Conservation (phyloP, 2,113 vertebrate species). For the Athene cunicularia region DNA sequence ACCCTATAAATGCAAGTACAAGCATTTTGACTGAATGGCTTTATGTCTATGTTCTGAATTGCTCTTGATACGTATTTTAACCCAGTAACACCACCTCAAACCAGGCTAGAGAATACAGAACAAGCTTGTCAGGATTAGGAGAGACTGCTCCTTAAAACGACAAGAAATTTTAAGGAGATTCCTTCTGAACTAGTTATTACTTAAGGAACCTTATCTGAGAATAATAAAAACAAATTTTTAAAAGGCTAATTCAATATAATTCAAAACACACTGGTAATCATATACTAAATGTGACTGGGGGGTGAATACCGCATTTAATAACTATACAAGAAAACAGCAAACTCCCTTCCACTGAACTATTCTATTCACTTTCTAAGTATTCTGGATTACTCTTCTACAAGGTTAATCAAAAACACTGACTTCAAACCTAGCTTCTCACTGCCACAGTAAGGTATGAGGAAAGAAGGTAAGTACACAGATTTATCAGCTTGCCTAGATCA, state of each 20-base stretch:
- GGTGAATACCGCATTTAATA: neutral
- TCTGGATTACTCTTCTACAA: neutral
- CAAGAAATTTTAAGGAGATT: neutral
- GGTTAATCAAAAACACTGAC: neutral
- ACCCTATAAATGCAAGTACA: neutral
- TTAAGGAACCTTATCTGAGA: neutral
- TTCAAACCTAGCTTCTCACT: neutral
- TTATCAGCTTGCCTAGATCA: neutral
- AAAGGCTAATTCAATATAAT: neutral
- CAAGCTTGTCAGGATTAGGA: neutral
- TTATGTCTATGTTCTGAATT: neutral
- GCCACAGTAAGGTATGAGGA: neutral
- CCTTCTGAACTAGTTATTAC: neutral
- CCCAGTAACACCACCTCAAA: neutral
- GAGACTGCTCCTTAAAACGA: neutral
- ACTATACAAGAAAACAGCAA: neutral
- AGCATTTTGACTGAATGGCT: neutral
- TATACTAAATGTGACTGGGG: neutral
- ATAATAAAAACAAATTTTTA: neutral
- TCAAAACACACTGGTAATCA: neutral
- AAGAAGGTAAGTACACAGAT: constrained; percentile 6
- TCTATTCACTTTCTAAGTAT: neutral
- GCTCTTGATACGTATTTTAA: neutral
- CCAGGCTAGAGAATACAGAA: neutral
- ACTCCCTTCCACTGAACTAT: neutral